Percentiles rank a stretch among this genome's conserved stretches.
These are phyloP conservation scores for Poliocrania exsul DNA, from an alignment of 2,797 vertebrate genomes.

Conservation along the genomic window DNA sequence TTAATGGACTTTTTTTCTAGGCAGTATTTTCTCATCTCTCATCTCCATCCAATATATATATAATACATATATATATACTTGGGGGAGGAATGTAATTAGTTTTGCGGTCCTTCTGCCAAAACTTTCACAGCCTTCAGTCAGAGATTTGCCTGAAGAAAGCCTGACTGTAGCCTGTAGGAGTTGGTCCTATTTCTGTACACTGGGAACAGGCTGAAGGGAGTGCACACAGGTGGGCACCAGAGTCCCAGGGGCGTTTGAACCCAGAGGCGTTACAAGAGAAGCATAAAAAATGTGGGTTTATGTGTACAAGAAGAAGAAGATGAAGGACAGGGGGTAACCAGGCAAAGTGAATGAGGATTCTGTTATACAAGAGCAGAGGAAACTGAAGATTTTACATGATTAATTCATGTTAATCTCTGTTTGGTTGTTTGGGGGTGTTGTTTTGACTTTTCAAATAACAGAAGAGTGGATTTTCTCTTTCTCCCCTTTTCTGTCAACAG, in stretches of 20 bases:
- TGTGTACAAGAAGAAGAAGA: not conserved
- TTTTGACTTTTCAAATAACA: not conserved
- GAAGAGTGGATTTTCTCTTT: not conserved
- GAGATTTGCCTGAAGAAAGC: not conserved
- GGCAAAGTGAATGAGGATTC: not conserved
- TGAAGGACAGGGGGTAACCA: not conserved
- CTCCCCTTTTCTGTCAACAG: not conserved
- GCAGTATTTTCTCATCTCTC: constrained; percentile 30
- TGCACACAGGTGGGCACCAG: not conserved
- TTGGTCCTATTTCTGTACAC: not conserved
- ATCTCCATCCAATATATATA: not conserved
- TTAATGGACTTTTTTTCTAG: constrained; percentile 42
- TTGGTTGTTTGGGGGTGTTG: not conserved
- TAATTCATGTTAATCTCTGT: not conserved
- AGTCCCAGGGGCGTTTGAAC: rapidly evolving
- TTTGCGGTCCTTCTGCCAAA: constrained; percentile 8
- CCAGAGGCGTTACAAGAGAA: not conserved
- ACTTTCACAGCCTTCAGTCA: not conserved
- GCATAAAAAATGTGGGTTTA: not conserved
- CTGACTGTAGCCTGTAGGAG: not conserved
- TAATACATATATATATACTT: not conserved
- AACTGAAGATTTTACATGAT: not conserved
- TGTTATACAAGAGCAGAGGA: not conserved
- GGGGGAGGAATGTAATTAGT: constrained; percentile 42
- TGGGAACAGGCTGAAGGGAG: not conserved